Evolutionary conservation across 1,140 invertebrate species (phyloP).

Genomic region (Monochamus saltuarius): DNA sequence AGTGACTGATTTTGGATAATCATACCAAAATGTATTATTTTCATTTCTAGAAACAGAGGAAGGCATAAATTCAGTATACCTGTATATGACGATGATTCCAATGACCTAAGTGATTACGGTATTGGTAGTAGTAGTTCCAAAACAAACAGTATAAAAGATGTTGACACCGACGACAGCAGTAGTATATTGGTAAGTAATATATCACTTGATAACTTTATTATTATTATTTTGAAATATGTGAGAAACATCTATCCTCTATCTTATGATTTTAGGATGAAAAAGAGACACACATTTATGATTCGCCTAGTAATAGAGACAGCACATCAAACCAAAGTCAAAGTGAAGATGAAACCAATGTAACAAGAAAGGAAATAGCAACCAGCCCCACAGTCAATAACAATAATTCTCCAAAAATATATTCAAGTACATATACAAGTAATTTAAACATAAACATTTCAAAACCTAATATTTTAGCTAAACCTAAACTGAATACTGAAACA

Average conservation of each 20-base stretch:
- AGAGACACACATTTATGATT: conserved; percentile 38
- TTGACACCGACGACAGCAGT: conserved; percentile 47
- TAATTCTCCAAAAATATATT: conserved; percentile 9
- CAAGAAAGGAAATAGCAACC: conserved; percentile 21
- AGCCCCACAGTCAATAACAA: conserved; percentile 14
- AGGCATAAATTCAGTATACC: conserved; percentile 59
- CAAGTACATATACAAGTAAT: conserved; percentile 14
- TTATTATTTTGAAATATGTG: not conserved
- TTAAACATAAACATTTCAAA: not conserved
- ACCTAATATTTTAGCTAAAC: not conserved
- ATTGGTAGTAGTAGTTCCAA: conserved; percentile 76
- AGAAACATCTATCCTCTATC: not conserved
- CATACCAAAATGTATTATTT: not conserved
- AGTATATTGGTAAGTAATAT: conserved; percentile 46
- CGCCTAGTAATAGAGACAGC: conserved; percentile 34
- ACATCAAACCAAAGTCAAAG: conserved; percentile 44
- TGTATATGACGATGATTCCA: conserved; percentile 71
- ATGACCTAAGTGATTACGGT: conserved; percentile 79
- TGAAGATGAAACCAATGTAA: conserved; percentile 41
- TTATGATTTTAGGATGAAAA: conserved; percentile 40
- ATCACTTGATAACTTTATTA: conserved; percentile 1
- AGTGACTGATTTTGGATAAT: not conserved
- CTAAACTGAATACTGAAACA: conserved; percentile 17
- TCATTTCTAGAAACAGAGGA: conserved; percentile 49
- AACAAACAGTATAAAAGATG: conserved; percentile 63